phyloP scores from a whole-genome alignment of 1,140 invertebrate species.

The Megathymus violae region DNA sequence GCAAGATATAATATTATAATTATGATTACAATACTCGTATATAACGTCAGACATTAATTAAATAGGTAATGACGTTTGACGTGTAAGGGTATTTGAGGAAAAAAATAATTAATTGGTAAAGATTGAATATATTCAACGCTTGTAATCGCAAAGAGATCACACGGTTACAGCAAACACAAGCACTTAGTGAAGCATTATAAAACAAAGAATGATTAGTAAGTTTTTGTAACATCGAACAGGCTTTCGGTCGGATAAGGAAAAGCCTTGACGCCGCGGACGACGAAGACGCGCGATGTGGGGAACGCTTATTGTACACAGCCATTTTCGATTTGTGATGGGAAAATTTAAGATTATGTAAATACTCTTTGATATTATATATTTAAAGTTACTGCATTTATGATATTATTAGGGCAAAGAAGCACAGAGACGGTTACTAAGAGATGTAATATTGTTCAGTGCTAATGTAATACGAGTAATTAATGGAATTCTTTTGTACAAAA shows the following conservation, averaged over 20 bases:
- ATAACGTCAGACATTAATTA: no score
- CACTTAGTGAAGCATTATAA: not conserved
- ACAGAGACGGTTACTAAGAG: no score
- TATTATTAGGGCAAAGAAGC: no score
- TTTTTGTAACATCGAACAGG: conserved; percentile 36
- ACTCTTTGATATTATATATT: no score
- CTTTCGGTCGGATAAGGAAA: conserved; percentile 46
- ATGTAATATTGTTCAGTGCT: no score
- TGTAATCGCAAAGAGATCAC: not conserved
- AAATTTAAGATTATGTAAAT: no score
- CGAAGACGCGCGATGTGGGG: no score
- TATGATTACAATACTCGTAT: no score
- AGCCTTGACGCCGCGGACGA: conserved; percentile 44
- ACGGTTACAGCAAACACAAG: not conserved
- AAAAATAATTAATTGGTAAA: not conserved
- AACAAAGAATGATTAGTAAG: conserved; percentile 4
- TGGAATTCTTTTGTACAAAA: not conserved
- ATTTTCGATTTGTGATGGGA: no score
- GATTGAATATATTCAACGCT: not conserved
- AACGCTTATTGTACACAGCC: no score
- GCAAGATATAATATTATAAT: not conserved
- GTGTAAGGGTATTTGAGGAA: not conserved
- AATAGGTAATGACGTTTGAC: not conserved
- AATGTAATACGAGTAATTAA: no score
- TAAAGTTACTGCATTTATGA: no score